phyloP scores from a whole-genome alignment of 2,113 vertebrate species.

The Pteropus alecto region DNA sequence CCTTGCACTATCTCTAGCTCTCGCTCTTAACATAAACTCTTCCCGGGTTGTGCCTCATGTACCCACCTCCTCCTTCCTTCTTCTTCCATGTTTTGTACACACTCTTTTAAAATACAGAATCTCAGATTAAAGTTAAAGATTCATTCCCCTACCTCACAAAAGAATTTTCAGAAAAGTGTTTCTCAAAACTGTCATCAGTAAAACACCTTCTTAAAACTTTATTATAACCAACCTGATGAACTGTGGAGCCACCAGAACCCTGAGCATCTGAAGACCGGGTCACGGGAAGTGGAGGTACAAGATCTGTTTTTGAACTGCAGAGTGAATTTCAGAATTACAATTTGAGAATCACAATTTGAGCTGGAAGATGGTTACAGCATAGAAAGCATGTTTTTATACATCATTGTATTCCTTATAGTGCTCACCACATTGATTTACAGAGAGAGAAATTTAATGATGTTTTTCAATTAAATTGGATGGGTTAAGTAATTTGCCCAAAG shows the following conservation, averaged over 20 bases:
- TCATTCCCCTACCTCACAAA: background rate
- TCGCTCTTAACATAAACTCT: background rate
- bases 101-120: background rate
- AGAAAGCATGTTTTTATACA: background rate
- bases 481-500: background rate
- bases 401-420: background rate
- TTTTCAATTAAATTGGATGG: background rate
- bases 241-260: conserved; percentile 69
- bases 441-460: background rate
- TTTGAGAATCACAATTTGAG: background rate
- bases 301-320: conserved; percentile 86
- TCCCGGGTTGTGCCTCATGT: background rate
- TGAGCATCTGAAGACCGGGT: conserved; percentile 87
- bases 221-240: conserved; percentile 81
- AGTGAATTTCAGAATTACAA: conserved; percentile 31
- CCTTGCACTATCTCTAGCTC: background rate
- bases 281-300: conserved; percentile 89
- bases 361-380: background rate
- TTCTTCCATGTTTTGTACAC: background rate
- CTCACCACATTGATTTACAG: background rate
- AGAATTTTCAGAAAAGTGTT: background rate
- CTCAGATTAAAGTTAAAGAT: background rate
- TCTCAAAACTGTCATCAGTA: background rate
- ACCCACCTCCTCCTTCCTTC: background rate
- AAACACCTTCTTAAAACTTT: background rate